phyloP scores from a whole-genome alignment of 2,113 vertebrate species.

The Pycnonotus jocosus region DNA sequence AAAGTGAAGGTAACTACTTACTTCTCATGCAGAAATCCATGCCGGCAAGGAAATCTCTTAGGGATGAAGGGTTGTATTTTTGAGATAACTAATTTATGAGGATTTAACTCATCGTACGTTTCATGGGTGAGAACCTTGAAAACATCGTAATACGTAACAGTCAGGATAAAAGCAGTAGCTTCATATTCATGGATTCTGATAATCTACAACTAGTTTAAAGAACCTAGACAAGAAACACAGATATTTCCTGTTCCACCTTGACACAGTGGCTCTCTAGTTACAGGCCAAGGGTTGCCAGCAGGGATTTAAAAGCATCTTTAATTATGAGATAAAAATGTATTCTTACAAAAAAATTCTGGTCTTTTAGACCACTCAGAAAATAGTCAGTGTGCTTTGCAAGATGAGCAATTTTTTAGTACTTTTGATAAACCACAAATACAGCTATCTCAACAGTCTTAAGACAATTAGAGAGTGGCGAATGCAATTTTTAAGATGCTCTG shows the following conservation, averaged over 20 bases:
- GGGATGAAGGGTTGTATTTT: neutral
- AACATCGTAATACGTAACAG: rapidly evolving
- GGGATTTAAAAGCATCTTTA: neutral
- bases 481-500: neutral
- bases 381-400: neutral
- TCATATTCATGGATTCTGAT: neutral
- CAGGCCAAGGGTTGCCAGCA: neutral
- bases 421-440: neutral
- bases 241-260: neutral
- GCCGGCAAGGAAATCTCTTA: neutral
- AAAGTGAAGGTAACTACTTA: neutral
- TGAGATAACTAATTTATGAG: neutral
- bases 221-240: neutral
- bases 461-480: neutral
- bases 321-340: neutral
- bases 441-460: neutral
- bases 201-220: neutral
- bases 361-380: neutral
- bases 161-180: neutral
- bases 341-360: neutral
- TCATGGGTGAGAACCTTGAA: neutral
- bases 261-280: neutral
- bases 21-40: neutral
- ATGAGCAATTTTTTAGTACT: neutral
- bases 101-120: rapidly evolving